phyloP scores from a whole-genome alignment of 2,888 invertebrate species.

The Drepanosiphum platanoidis region DNA sequence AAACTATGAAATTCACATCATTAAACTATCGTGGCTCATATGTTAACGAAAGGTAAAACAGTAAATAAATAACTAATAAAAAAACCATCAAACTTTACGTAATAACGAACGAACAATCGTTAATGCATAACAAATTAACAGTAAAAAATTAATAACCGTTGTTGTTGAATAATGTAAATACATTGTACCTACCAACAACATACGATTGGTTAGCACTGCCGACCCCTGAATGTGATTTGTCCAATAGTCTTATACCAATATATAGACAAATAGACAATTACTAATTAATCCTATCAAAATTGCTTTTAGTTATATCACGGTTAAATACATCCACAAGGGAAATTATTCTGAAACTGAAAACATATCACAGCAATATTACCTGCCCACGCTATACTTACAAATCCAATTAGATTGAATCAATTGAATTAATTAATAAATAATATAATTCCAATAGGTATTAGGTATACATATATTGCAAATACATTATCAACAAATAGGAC shows the following conservation, averaged over 20 bases:
- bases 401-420: not conserved
- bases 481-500: not conserved
- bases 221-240: not conserved
- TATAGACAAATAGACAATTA: not conserved
- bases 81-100: not conserved
- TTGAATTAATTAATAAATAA: not conserved
- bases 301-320: not conserved
- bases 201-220: not conserved
- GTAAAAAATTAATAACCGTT: not conserved
- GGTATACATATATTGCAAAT: too few relatives aligned
- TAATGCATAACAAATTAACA: not conserved
- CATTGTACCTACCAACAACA: not conserved
- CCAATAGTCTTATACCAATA: not conserved
- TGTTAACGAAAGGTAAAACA: not conserved
- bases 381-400: not conserved
- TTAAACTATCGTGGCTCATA: not conserved
- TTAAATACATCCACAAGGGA: not conserved
- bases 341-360: not conserved
- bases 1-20: not conserved
- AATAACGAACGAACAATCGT: not conserved
- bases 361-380: not conserved
- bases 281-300: not conserved
- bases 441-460: not conserved
- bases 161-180: not conserved
- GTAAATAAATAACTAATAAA: not conserved